Base-by-base conservation (phyloP, 2,888 invertebrate genomes). In the Cryptosula pallasiana region DNA sequence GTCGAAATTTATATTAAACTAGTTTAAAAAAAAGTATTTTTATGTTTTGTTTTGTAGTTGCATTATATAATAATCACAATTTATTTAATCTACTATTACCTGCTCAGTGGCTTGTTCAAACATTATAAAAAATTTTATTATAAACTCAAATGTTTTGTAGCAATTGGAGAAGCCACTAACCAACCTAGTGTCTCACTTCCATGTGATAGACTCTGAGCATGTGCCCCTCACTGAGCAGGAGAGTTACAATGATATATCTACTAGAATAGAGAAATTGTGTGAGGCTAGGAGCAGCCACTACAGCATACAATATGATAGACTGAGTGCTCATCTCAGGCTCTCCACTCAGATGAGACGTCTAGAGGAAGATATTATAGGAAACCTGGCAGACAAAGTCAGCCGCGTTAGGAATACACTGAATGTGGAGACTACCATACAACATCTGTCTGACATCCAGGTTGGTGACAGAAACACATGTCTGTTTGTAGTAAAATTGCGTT, bases 291-390 rank as follows among this genome's bases (percentile, higher is more conserved):
- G 63, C 27, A 27, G 13, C 16, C 13, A 13, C 27, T 63, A 63
- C 34, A 34, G 34, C 32, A 27, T 63, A 3, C 63, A 63, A 34
- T 32, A 27, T 13, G 63, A 34, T n/a, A 63, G 63, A n/a, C 63
- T 63, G 34, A 63, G 32, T 34, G 29, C 32, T 63, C 63, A 63
- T 32, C 27, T 20, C 9, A 27, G 34, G 27, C n/a, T 63, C 29
- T 27, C 63, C n/a, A 34, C 63, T 63, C 63, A 63, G n/a, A 63
- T 63, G 63, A 63, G 63, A 34, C 63, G 63, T 32, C 63, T 63
- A 2, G 63, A 63, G 32, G 63, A 63, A 29, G 63, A 63, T n/a
- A 63, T 63, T 13, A 63, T 63, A 16, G 27, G 3, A 34, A 27
- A 5, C 32, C n/a, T 63, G 32, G 2, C 32, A 32, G 63, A 63